Evolutionary conservation across 2,797 vertebrate species (phyloP).

Genomic region (Sebastolobus alascanus): DNA sequence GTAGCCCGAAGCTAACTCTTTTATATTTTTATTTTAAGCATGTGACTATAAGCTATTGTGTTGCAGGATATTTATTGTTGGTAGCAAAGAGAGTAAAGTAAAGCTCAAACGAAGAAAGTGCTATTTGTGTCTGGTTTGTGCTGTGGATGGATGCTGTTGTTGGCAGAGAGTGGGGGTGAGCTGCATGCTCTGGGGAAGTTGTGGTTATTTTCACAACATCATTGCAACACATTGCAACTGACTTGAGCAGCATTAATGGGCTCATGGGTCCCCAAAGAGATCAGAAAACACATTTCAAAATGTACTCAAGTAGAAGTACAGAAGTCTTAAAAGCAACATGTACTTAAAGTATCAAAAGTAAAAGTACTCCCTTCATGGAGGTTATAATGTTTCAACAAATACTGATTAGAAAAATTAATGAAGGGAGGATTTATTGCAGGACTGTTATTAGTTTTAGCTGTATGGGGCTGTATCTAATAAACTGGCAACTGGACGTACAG

Average conservation of each 20-base stretch:
- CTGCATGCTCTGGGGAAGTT: constrained; percentile 41
- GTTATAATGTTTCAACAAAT: not conserved
- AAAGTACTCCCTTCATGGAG: not conserved
- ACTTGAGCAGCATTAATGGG: constrained; percentile 18
- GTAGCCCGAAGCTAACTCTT: constrained; percentile 32
- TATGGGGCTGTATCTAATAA: not conserved
- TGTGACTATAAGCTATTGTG: constrained; percentile 57
- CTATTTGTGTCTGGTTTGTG: constrained; percentile 56
- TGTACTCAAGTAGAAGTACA: not conserved
- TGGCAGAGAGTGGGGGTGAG: constrained; percentile 20
- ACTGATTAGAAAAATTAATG: too few relatives aligned
- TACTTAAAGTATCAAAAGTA: not conserved
- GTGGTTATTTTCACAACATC: constrained; percentile 45
- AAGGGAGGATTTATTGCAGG: not conserved
- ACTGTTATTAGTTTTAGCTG: not conserved
- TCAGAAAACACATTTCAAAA: not conserved
- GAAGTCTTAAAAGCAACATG: not conserved
- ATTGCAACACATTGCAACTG: constrained; percentile 33
- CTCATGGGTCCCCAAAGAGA: constrained; percentile 14
- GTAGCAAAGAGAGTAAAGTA: constrained; percentile 61
- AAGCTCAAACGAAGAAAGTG: constrained; percentile 43
- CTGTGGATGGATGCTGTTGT: constrained; percentile 31
- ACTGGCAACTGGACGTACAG: not conserved
- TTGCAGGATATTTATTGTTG: constrained; percentile 58
- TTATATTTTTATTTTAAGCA: constrained; percentile 65